Base-by-base conservation (phyloP, 2,113 vertebrate genomes). In the Steatornis caripensis region DNA sequence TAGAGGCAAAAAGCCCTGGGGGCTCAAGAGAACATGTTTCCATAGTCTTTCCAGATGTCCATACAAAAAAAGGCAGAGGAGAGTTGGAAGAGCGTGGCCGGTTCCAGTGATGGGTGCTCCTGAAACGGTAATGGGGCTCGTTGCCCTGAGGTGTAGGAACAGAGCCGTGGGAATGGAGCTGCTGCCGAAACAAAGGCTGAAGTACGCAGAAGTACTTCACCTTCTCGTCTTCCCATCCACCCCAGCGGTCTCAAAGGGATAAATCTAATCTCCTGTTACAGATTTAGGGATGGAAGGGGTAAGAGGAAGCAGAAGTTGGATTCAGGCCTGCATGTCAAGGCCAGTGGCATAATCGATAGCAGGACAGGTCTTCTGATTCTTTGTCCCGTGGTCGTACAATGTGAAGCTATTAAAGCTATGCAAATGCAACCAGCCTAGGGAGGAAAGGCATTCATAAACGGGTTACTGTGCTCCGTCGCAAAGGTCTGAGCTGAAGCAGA, bases 1-100 rank as follows among this genome's bases (percentile, higher is more conserved):
- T 55, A 94, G 85, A 96, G 83, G 68, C 95, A 89, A 82, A 94
- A 97, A 89, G 55, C 92, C 92, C 95, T 87, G 83, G 79, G 68
- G 65, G 68, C 36, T 90, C 53, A 53, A 84, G 57, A 81, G 64
- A 65, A 54, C 41, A 5, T 49, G 71, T 61, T 95, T 77, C 72
- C 55, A 37, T 39, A 48, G 83, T 39, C 76, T 71, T 93, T 93
- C 95, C 85, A 86, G 83, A 77, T 95, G 85, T 92, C 64, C 72
- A 57, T 72, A 53, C 72, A 60, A 75, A 84, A 81, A n/a, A 48
- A n/a, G n/a, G 53, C 12, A 66, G n/a, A 3, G 55, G 71, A 90
- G 71, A 78, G 64, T 6, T 81, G 64, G 60, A 83, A 88, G 58
- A 79, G 21, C 20, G 6, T 30, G 41, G 43, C 43, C 0, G 0